Conservation (phyloP, 2,113 vertebrate species). For the Stegostoma tigrinum region DNA sequence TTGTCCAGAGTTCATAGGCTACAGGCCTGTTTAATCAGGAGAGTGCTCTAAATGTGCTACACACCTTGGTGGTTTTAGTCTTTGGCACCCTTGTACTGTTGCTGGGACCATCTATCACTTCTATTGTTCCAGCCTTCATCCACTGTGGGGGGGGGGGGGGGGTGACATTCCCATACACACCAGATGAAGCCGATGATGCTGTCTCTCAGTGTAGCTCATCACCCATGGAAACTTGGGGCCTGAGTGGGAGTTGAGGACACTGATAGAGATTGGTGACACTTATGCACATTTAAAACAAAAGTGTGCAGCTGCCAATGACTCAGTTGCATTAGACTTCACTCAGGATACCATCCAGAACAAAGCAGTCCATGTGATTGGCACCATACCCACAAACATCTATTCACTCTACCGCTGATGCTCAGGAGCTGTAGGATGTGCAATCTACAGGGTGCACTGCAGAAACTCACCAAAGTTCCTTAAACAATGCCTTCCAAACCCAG, state of each 20-base stretch:
- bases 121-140: background rate
- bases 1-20: background rate
- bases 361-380: no score
- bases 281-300: background rate
- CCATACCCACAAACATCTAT: background rate
- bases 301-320: background rate
- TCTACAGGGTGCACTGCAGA: no score
- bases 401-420: background rate
- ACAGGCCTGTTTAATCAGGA: background rate
- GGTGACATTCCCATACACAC: no score
- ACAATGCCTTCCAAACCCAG: no score
- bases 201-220: no score
- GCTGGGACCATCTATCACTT: background rate
- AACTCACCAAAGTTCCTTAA: no score
- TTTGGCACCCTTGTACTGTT: background rate
- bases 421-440: no score
- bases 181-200: no score
- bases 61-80: background rate
- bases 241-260: no score
- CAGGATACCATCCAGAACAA: no score
- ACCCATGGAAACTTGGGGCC: no score
- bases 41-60: background rate
- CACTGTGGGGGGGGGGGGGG: background rate
- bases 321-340: background rate
- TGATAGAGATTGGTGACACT: background rate